Evolutionary conservation across 2,888 invertebrate species (phyloP).

Genomic region (Drosophila limbata): DNA sequence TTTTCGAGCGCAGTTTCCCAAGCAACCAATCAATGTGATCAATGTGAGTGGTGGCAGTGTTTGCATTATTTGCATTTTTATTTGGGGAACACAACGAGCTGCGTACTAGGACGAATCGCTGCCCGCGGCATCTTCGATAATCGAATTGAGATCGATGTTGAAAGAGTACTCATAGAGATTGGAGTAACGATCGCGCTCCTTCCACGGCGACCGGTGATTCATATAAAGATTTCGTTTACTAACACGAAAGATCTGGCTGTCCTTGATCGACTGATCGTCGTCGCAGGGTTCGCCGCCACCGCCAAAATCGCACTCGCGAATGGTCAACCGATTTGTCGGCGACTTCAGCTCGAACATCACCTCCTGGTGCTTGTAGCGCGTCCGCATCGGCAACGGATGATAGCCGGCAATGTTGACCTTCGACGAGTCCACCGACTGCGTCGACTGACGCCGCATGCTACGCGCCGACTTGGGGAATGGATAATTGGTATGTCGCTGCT

Average conservation of each 20-base stretch:
- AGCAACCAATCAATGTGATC: conserved; percentile 77
- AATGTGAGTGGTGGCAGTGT: conserved; percentile 57
- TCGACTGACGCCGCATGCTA: conserved; percentile 84
- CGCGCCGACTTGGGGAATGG: conserved; percentile 84
- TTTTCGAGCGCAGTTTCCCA: conserved; percentile 48
- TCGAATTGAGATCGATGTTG: conserved; percentile 85
- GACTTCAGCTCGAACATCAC: conserved; percentile 85
- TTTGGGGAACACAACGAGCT: conserved; percentile 54
- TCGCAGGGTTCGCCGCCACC: conserved; percentile 86
- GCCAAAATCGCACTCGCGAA: conserved; percentile 85
- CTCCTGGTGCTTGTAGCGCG: conserved; percentile 84
- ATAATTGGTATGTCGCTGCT: conserved; percentile 84
- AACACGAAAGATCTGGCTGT: conserved; percentile 86
- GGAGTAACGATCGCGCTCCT: conserved; percentile 85
- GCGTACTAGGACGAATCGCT: conserved; percentile 86
- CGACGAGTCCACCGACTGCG: conserved; percentile 84
- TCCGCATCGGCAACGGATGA: conserved; percentile 83
- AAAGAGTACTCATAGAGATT: conserved; percentile 86
- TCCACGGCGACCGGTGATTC: conserved; percentile 85
- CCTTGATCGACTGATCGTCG: conserved; percentile 85
- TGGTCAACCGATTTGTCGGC: conserved; percentile 84
- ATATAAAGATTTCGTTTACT: conserved; percentile 86
- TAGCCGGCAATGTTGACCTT: conserved; percentile 83
- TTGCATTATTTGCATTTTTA: conserved; percentile 36
- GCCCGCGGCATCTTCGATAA: conserved; percentile 85